Base-by-base conservation (phyloP, 2,113 vertebrate genomes). In the Ramphastos sulfuratus region DNA sequence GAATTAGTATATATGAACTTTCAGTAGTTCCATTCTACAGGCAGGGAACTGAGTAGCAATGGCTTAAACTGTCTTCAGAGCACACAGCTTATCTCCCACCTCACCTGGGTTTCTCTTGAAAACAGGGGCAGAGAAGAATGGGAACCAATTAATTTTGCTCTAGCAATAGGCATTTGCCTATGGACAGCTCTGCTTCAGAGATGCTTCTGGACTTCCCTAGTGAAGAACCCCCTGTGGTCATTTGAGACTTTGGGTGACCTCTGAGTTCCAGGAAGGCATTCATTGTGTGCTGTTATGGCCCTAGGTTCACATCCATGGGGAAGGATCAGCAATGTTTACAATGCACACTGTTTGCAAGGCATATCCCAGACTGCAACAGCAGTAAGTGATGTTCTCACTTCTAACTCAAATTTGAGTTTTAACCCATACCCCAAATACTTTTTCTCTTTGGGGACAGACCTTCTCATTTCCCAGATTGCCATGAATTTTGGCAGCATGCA, bases 81-180 rank as follows among this genome's bases (percentile, higher is more conserved):
- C 10, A 4, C 56, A 52, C 0, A 0, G 3, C 61, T 86, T 74
- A 19, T 56, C 17, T 72, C 12, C 12, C 9, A 59, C 44, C 8
- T 2, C 0, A 20, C 9, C 33, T 4, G 4, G 24, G 28, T 21
- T 42, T 80, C 54, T 69, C 35, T 56, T 69, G 27, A 61, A 72
- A 93, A 72, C 23, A 75, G 30, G 18, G 33, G 10, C 33, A 74
- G 35, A 23, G 25, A 82, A 37, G 25, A 92, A 61, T 0, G 4
- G 8, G 5, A 7, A 44, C 10, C 3, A n/a, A 25, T 39, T 76
- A 0, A 0, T 79, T 91, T 82, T 76, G 5, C 8, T 21, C 19
- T 25, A 25, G 33, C 16, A 58, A 17, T 30, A 89, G 37, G 6
- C 18, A 25, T 69, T 60, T 74, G 21, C 12, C 46, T 74, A 28